Evolutionary conservation across 2,888 invertebrate genomes (phyloP).

Genomic region (Aspidapion aeneum): DNA sequence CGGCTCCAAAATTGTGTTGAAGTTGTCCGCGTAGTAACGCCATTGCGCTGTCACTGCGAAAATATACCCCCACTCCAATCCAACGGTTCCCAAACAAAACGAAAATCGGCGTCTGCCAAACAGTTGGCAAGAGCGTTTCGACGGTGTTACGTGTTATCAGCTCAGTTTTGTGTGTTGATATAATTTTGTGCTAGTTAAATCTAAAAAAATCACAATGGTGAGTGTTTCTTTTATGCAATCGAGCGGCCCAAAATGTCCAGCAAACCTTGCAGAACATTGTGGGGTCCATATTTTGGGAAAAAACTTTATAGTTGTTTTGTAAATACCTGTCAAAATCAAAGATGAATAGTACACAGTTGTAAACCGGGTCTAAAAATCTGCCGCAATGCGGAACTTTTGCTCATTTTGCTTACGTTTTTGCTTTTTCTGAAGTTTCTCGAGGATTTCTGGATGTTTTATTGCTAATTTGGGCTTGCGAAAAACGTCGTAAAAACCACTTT

Average conservation of each 20-base stretch:
- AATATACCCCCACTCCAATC: conserved; percentile 30
- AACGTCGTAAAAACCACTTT: neutral
- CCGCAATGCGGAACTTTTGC: conserved; percentile 43
- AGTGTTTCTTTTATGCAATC: conserved; percentile 40
- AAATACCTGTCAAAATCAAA: conserved; percentile 40
- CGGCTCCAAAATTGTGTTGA: conserved; percentile 46
- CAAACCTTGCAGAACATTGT: conserved; percentile 9
- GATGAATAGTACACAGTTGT: conserved; percentile 30
- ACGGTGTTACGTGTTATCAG: conserved; percentile 33
- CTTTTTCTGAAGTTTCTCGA: neutral
- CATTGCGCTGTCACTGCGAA: conserved; percentile 43
- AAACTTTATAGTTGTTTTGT: conserved; percentile 26
- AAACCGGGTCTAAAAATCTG: conserved; percentile 43
- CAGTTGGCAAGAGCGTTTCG: conserved; percentile 46
- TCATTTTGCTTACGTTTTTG: conserved; percentile 4
- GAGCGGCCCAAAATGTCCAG: conserved; percentile 19
- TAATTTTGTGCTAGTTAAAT: conserved; percentile 42
- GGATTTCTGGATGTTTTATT: neutral
- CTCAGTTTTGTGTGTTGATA: conserved; percentile 35
- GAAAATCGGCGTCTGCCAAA: conserved; percentile 37
- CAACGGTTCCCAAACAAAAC: conserved; percentile 44
- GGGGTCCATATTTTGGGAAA: conserved; percentile 27
- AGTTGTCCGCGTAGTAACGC: conserved; percentile 49
- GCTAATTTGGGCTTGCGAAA: neutral
- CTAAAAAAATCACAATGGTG: conserved; percentile 48